Conservation (phyloP, 2,113 vertebrate genomes). For the Bubalus kerabau region DNA sequence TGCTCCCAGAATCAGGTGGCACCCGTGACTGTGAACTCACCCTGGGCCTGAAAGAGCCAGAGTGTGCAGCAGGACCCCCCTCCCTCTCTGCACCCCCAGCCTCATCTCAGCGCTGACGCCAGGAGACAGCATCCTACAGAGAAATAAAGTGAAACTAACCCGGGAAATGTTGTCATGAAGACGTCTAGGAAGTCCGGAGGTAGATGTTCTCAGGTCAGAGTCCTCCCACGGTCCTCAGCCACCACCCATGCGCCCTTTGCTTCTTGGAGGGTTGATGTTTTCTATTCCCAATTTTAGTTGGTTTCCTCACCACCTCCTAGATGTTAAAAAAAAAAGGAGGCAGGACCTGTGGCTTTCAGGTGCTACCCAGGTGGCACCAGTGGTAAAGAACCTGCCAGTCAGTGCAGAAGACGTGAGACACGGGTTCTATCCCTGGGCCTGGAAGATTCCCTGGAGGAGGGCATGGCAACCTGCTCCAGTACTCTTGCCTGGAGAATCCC, state of each 20-base stretch:
- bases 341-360: not conserved
- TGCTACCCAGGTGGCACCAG: not conserved
- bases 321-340: not conserved
- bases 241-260: no score
- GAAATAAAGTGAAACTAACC: not conserved
- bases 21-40: rapidly evolving
- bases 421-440: not conserved
- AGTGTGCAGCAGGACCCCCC: rapidly evolving
- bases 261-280: not conserved
- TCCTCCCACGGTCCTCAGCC: rapidly evolving
- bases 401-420: not conserved
- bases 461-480: not conserved
- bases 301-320: not conserved
- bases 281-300: not conserved
- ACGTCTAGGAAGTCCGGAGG: not conserved
- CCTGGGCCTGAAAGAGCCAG: not conserved
- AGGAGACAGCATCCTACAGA: not conserved
- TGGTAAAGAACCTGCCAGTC: not conserved
- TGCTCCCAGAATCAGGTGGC: rapidly evolving
- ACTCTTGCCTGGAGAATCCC: not conserved
- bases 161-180: not conserved
- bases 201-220: not conserved
- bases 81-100: not conserved
- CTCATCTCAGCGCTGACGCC: not conserved
- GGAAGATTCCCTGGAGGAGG: not conserved